These are phyloP conservation scores for Platalea minor DNA, from an alignment of 2,797 vertebrate genomes.

Conservation along the genomic window DNA sequence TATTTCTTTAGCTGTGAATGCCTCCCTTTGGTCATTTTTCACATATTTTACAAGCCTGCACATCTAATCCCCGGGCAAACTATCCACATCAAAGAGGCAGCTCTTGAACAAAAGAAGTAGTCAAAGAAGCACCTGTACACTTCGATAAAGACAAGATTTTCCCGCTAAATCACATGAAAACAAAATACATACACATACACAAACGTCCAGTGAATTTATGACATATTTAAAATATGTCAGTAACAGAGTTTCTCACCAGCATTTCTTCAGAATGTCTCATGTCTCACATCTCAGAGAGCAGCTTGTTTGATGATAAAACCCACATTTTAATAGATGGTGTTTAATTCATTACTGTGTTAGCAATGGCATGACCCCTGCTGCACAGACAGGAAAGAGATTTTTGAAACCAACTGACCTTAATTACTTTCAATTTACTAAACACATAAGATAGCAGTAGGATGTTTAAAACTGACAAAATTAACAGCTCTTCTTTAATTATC, in stretches of 20 bases:
- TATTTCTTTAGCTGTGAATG: background rate
- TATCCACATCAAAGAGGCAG: background rate
- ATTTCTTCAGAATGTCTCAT: background rate
- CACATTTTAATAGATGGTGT: background rate
- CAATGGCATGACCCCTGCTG: background rate
- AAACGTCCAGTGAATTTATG: background rate
- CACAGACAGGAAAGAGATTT: background rate
- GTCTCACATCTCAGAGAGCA: background rate
- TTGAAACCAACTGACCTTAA: constrained; percentile 7
- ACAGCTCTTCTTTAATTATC: background rate
- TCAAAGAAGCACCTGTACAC: background rate
- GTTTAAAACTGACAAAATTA: constrained; percentile 1
- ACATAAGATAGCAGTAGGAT: background rate
- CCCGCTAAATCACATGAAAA: background rate
- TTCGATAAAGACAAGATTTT: background rate
- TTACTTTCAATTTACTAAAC: constrained; percentile 11
- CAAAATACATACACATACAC: background rate
- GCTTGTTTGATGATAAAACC: background rate
- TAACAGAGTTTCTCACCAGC: background rate
- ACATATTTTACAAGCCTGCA: background rate
- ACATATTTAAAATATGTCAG: background rate
- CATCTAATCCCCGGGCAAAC: background rate
- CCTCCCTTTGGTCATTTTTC: background rate
- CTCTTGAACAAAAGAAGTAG: background rate
- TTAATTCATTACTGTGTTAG: background rate